Evolutionary conservation across 2,113 vertebrate species (phyloP).

Genomic region (Cardinalis cardinalis): DNA sequence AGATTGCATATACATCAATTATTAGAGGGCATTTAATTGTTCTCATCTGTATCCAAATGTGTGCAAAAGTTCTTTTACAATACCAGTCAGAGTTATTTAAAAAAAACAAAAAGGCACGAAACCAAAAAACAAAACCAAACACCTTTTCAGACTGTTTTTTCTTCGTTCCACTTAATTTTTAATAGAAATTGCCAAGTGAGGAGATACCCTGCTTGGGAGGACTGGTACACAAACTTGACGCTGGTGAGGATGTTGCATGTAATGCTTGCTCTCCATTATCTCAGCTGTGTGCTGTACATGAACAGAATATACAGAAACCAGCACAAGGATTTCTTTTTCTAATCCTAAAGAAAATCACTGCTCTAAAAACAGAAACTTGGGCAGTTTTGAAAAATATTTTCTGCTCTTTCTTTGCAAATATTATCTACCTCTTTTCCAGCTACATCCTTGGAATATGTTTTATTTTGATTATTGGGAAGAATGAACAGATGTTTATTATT

Average conservation of each 20-base stretch:
- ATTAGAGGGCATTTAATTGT: constrained; percentile 49
- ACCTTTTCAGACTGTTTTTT: neutral
- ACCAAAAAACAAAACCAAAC: neutral
- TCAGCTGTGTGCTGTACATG: constrained; percentile 19
- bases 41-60: constrained; percentile 47
- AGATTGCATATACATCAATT: constrained; percentile 61
- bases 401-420: neutral
- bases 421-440: neutral
- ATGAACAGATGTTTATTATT: neutral
- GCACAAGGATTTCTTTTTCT: neutral
- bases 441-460: neutral
- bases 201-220: neutral
- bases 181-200: neutral
- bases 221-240: neutral
- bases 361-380: neutral
- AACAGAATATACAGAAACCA: constrained; percentile 2
- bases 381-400: neutral
- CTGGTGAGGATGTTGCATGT: neutral
- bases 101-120: neutral
- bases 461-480: neutral
- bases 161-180: constrained; percentile 36
- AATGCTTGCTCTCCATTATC: constrained; percentile 29
- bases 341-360: neutral
- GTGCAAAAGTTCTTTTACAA: constrained; percentile 30
- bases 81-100: neutral